Evolutionary conservation across 2,888 invertebrate species (phyloP).

Genomic region (Portevinia maculata): DNA sequence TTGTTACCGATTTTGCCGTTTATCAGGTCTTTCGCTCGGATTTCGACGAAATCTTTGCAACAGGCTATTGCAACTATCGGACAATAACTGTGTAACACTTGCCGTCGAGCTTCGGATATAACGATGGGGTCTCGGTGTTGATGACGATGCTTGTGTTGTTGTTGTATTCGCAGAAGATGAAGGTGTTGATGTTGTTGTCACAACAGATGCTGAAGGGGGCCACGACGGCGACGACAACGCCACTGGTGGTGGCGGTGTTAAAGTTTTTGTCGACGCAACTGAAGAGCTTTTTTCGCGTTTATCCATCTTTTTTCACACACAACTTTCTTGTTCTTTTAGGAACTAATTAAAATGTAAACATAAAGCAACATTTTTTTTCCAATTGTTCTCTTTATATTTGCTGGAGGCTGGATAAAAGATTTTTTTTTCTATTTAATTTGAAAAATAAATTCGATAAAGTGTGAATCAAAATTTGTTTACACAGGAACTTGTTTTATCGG

Average conservation of each 20-base stretch:
- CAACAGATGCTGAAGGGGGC: conserved; percentile 60
- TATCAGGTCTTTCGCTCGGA: conserved; percentile 88
- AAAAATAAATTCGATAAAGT: not conserved
- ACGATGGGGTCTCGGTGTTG: conserved; percentile 86
- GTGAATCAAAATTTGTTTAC: conserved; percentile 4
- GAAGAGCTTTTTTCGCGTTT: conserved; percentile 70
- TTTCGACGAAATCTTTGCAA: conserved; percentile 91
- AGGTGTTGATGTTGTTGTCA: conserved; percentile 52
- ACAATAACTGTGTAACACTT: conserved; percentile 93
- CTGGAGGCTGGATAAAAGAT: not conserved
- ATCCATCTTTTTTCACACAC: conserved; percentile 47
- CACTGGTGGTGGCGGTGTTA: conserved; percentile 62
- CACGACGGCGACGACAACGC: conserved; percentile 38
- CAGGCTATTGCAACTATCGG: conserved; percentile 93
- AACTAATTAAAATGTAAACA: conserved; percentile 46
- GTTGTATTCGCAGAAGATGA: conserved; percentile 59
- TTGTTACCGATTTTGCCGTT: conserved; percentile 76
- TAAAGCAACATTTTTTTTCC: conserved; percentile 31
- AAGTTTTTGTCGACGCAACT: conserved; percentile 51
- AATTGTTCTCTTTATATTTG: conserved; percentile 36
- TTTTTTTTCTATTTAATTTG: not conserved
- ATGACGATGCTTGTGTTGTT: conserved; percentile 62
- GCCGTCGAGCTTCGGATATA: conserved; percentile 91
- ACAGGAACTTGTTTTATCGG: not conserved
- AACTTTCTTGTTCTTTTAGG: conserved; percentile 34